Conservation (phyloP, 1,140 invertebrate species). For the Brachionus plicatilis region DNA sequence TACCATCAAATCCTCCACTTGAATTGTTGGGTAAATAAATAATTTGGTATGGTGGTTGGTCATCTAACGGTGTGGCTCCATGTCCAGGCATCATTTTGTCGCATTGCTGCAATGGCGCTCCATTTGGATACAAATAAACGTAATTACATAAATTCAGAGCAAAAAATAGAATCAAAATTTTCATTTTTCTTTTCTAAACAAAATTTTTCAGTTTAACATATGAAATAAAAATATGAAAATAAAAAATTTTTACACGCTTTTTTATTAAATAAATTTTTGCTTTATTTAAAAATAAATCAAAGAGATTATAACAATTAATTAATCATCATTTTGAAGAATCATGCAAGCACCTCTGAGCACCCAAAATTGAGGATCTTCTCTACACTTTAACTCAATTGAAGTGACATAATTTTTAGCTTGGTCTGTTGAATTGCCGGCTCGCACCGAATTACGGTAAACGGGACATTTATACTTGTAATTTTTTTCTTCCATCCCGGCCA, state of each 20-base stretch:
- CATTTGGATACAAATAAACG: neutral
- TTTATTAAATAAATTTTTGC: neutral
- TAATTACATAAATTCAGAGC: neutral
- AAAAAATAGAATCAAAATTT: neutral
- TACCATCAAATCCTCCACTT: neutral
- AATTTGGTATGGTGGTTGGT: neutral
- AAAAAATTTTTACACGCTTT: neutral
- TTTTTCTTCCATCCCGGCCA: neutral
- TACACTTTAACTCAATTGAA: constrained; percentile 6
- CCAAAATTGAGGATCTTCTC: constrained; percentile 31
- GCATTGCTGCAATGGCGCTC: neutral
- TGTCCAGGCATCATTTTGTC: constrained; percentile 24
- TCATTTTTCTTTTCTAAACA: neutral
- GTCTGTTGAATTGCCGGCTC: constrained; percentile 22
- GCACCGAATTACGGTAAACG: constrained; percentile 15
- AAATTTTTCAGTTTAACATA: neutral
- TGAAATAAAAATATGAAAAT: neutral
- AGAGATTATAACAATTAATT: neutral
- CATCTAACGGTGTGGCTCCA: neutral
- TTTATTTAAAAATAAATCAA: neutral
- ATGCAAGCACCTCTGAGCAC: constrained; percentile 19
- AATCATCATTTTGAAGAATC: constrained; percentile 33
- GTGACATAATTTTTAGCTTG: constrained; percentile 38
- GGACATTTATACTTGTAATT: constrained; percentile 20
- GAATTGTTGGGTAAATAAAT: neutral